Evolutionary conservation across 2,888 invertebrate genomes (phyloP), one percentile per base, ranked within the genome.

Genomic region (Machimus atricapillus): DNA sequence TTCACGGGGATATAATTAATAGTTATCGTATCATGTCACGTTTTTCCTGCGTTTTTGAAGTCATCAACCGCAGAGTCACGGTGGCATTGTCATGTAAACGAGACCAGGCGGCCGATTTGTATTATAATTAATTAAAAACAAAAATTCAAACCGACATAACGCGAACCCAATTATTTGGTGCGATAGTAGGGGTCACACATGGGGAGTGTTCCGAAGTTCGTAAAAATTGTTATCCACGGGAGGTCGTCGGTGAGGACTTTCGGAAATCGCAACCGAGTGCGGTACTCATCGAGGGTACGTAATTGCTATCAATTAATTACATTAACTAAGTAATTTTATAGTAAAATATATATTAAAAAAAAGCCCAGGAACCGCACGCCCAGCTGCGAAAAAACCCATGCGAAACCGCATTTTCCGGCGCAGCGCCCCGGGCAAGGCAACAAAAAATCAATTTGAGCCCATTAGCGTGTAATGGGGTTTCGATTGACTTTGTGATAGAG

Each of bases 401-500:
- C 43, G 31, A 34, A 9, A 43, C 40, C 23, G 40, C 78, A 78
- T 37, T 66, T 66, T 66, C 23, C 66, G 14, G 66, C 23, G 66
- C 66, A 66, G 27, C 66, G 27, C 66, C 66, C 66, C 9, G 8
- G 66, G 66, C 66, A 27, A 40, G 19, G 19, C 78, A 78, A 43
- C 78, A 43, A 78, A 78, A 78, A 78, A 78, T 78, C 78, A 78
- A 78, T 78, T 78, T 78, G 14, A 78, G 40, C 78, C 78, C 78
- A 78, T 78, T 78, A 78, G 78, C 43, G 78, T 19, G 78, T 78
- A 78, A 78, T 78, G 78, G 43, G 78, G 78, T 43, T 78, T 78
- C 78, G 78, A 78, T 78, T 78, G 78, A 78, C 78, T 78, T 78
- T 78, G 43, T 14, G 43, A 78, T 78, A 78, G 12, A 46, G 43